Base-by-base conservation (phyloP, 2,888 invertebrate species). In the Cerceris rybyensis region DNA sequence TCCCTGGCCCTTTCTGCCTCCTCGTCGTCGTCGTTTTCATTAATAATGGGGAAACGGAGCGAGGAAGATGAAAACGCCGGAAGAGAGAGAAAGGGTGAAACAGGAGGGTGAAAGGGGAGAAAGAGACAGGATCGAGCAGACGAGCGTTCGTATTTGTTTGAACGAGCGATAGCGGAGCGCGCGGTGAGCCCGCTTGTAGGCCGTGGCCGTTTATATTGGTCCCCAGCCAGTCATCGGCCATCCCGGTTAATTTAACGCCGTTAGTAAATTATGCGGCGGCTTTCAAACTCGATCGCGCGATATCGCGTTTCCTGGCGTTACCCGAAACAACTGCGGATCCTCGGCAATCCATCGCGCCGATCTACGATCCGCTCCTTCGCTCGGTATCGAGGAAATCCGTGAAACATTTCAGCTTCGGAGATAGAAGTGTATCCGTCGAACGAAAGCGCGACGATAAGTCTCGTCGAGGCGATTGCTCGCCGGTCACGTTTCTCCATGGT, bases 191-290 rank as follows among this genome's bases (percentile, higher is more conserved):
- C 16, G 59, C 52, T 28, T 60, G 42, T 54, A 54, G 68, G 61
- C 70, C 67, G 66, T 49, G 63, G 41, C 57, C 55, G 70, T 75
- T 71, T 81, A 79, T 80, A 85, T 85, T 75, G 81, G 75, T 85
- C 85, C 85, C 85, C 74, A 75, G 85, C 78, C 85, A 74, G 79
- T 85, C 81, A 73, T 85, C 85, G 81, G 72, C 69, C 69, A 78
- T 79, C 71, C 74, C 70, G 68, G 81, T 81, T 85, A 85, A 83
- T 85, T 85, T 83, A 81, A 69, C 75, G 78, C 70, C 63, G 83
- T 85, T 83, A 71, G 70, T 81, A 73, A 85, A 85, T 85, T 85
- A 85, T 80, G 75, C 83, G 71, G 50, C 61, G 77, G 85, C 70
- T 81, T 85, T 77, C 72, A 70, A 76, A 72, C 75, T 58, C 75